Conservation (phyloP, 2,113 vertebrate genomes). For the Danio rerio region GRCz12tu NC_133197.1:22809001-22809500, state of each 20-base stretch:
- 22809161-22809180: conserved; percentile 33
- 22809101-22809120: conserved; percentile 9
- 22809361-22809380: no score
- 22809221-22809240: conserved; percentile 30
- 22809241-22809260: not conserved
- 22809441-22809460: no score
- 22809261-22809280: not conserved
- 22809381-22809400: no score
- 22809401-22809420: not conserved
- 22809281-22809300: conserved; percentile 25
- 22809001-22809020: conserved; percentile 72
- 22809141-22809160: not conserved
- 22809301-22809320: conserved; percentile 23
- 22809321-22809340: not conserved
- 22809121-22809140: not conserved
- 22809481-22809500: not conserved
- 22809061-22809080: conserved; percentile 52
- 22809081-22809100: not conserved
- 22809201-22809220: not conserved
- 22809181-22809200: conserved; percentile 13
- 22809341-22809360: not conserved
- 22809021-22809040: conserved; percentile 83
- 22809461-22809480: no score
- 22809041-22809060: conserved; percentile 69
- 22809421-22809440: not conserved